Base-by-base conservation (phyloP, 2,888 invertebrate species). In the Philonicus albiceps region DNA sequence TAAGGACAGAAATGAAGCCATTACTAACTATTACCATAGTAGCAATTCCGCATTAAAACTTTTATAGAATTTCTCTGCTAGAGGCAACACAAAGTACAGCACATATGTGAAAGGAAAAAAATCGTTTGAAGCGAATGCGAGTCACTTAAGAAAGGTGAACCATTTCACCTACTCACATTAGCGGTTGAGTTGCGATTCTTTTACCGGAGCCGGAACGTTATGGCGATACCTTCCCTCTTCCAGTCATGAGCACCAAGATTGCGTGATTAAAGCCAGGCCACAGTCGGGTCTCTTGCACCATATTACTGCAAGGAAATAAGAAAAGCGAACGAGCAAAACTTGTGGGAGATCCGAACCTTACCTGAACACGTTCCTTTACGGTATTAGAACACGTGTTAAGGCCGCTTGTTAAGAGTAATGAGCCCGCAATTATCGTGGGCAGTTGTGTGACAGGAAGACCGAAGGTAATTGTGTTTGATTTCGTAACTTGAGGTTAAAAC, bases 401-500 rank as follows among this genome's bases (percentile, higher is more conserved):
- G 73, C 73, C 84, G 72, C 84, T 84, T 84, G 84, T 84, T 84
- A 73, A 72, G 73, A 84, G 84, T 84, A 84, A 84, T 84, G 64
- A 84, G 84, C 84, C 84, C 72, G 73, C 73, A 84, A 84, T 84
- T 84, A 84, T 84, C 73, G 84, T 84, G 84, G 84, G 84, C 73
- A 84, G 84, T 84, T 84, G 84, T 84, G 84, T 84, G 84, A 84
- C 84, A 84, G 84, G 84, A 84, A 84, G 84, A 84, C 84, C 37
- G 64, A 49, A 22, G 73, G 73, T 84, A 84, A 84, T 84, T 49
- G 34, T 84, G 84, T 84, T 84, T 84, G 84, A 84, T 84, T 84
- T 84, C 73, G 55, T 73, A 84, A 73, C 27, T 73, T 43, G 22
- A 27, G 73, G 73, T 72, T 84, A 27, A 84, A 40, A 22, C 31